Percentiles rank a stretch among this genome's conserved stretches.
These are phyloP conservation scores for Corydoras sp. DNA, from an alignment of 2,113 vertebrate genomes.

Conservation along the genomic window DNA sequence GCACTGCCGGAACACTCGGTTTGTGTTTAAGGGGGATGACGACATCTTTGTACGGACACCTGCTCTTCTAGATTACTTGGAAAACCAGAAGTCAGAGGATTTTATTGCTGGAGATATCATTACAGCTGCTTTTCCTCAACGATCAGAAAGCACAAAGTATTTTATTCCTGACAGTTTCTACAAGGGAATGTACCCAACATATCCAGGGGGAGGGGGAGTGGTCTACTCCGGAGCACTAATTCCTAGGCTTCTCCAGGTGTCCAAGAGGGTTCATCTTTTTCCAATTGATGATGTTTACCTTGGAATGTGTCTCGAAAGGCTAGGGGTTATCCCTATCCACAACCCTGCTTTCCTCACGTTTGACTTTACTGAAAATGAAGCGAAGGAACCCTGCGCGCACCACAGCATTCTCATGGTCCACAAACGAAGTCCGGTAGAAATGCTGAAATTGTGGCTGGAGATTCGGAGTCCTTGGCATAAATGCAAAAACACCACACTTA, in stretches of 20 bases:
- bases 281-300: slow-evolving; percentile 71
- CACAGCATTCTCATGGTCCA: slow-evolving; percentile 62
- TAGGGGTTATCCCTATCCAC: slow-evolving; percentile 49
- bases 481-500: slow-evolving; percentile 50
- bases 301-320: slow-evolving; percentile 66
- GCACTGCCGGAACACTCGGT: slow-evolving; percentile 45
- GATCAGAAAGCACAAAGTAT: slow-evolving; percentile 53
- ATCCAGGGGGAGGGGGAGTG: slow-evolving; percentile 64
- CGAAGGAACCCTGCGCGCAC: slow-evolving; percentile 47
- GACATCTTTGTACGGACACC: slow-evolving; percentile 66
- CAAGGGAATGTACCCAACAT: slow-evolving; percentile 60
- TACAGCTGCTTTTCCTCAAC: slow-evolving; percentile 33
- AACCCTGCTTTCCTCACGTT: slow-evolving; percentile 65
- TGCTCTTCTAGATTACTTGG: slow-evolving; percentile 54
- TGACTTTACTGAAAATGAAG: slow-evolving; percentile 47
- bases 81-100: slow-evolving; percentile 27
- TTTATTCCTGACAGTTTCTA: slow-evolving; percentile 65
- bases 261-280: slow-evolving; percentile 59
- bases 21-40: slow-evolving; percentile 69
- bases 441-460: slow-evolving; percentile 51
- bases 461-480: background rate
- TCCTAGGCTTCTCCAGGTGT: slow-evolving; percentile 49
- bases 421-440: slow-evolving; percentile 53
- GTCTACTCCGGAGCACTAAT: slow-evolving; percentile 62
- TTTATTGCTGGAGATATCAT: slow-evolving; percentile 66